Evolutionary conservation across 2,113 vertebrate species (phyloP).

Genomic region (Misgurnus mizolepis): DNA sequence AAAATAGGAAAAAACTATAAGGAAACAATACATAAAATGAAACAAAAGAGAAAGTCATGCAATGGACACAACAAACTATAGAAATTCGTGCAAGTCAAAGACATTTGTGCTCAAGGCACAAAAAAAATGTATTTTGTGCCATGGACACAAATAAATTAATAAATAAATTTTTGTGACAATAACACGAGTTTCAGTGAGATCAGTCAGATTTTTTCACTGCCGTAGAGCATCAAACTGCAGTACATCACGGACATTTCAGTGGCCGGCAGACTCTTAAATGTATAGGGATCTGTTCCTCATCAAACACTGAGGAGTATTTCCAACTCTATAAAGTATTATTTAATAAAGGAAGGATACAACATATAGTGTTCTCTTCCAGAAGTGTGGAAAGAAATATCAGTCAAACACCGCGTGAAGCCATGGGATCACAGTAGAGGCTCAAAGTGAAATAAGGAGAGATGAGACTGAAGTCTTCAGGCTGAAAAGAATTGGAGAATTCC

Average conservation of each 20-base stretch:
- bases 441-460: slow-evolving; percentile 24
- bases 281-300: slow-evolving; percentile 7
- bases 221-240: background rate
- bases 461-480: slow-evolving; percentile 17
- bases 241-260: background rate
- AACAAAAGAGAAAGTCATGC: too few species aligned
- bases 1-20: too few species aligned
- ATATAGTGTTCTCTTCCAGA: background rate
- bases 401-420: background rate
- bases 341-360: slow-evolving; percentile 38
- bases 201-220: too few species aligned
- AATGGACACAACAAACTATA: too few species aligned
- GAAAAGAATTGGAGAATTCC: slow-evolving; percentile 23
- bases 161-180: too few species aligned
- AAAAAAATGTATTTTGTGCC: too few species aligned
- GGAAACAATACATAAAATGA: too few species aligned
- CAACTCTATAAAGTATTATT: slow-evolving; percentile 20
- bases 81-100: too few species aligned
- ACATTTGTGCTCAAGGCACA: too few species aligned
- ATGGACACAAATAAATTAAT: too few species aligned
- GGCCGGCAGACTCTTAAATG: background rate
- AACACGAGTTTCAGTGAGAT: background rate
- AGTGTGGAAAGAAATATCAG: slow-evolving; percentile 15
- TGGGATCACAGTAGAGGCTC: background rate
- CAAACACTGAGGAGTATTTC: background rate